phyloP scores from a whole-genome alignment of 2,888 invertebrate genomes.

The Lochmaea capreae region DNA sequence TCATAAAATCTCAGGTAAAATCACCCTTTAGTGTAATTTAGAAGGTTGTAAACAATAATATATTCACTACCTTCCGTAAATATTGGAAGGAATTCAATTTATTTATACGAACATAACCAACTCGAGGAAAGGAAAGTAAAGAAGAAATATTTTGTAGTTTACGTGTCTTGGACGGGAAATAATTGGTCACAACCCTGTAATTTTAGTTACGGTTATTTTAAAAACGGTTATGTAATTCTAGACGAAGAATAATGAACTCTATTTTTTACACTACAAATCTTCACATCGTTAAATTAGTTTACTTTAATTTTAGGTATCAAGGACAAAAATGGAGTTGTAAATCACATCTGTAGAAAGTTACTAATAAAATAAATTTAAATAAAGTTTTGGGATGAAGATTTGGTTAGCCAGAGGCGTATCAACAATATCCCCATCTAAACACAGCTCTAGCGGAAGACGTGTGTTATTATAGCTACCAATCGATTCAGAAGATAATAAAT shows the following conservation, averaged over 20 bases:
- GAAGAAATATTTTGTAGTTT: not conserved
- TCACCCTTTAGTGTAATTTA: not conserved
- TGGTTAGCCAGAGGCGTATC: not conserved
- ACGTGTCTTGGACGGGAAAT: not conserved
- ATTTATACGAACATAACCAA: too few relatives aligned
- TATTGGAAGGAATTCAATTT: too few relatives aligned
- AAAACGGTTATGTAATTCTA: not conserved
- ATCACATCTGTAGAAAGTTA: not conserved
- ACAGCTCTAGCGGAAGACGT: too few relatives aligned
- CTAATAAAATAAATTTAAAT: not conserved
- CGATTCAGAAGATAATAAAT: too few relatives aligned
- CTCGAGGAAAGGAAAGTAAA: too few relatives aligned
- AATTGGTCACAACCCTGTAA: not conserved
- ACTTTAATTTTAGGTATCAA: not conserved
- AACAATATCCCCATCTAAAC: not conserved
- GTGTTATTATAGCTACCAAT: too few relatives aligned
- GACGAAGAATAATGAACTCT: not conserved
- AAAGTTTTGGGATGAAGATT: not conserved
- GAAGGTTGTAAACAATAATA: not conserved
- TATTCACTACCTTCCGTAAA: not conserved
- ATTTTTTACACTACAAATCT: not conserved
- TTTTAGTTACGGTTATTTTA: not conserved
- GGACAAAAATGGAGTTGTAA: constrained; percentile 2
- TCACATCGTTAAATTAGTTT: not conserved
- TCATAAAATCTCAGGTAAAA: constrained; percentile 1